Evolutionary conservation across 1,140 invertebrate species (phyloP), one percentile per base, ranked within the genome.

Genomic region (Dinoponera quadriceps): DNA sequence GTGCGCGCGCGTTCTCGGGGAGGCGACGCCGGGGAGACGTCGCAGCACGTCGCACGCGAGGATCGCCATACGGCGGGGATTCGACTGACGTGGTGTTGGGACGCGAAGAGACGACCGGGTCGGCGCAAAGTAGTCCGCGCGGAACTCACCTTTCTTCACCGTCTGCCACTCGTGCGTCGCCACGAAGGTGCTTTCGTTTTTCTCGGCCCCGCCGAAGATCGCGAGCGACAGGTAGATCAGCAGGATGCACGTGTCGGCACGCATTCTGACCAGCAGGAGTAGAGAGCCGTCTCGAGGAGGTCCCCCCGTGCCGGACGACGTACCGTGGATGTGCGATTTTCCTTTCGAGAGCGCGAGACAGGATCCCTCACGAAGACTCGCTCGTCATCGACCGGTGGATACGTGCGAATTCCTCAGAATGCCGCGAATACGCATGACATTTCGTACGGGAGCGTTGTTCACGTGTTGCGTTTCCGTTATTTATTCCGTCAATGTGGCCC

Each of bases 111-210:
- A 44, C 16, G 62, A 49, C 22, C 73, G 22, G 55, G 72, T 89
- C 77, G 27, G 60, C 74, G 77, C 69, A 88, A 88, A 88, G 86
- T 85, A 88, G 83, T 88, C 74, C 87, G n/a, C 83, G 80, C 27
- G 60, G 65, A 69, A 49, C 86, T 90, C 92, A 96, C 96, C 95
- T 93, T 95, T 94, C 89, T 94, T 92, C 14, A 96, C 93, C 63
- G 91, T 92, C 91, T 96, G 95, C 96, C 96, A 96, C 88, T 96
- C 95, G 3, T 94, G 90, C 2, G 95, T 96, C 13, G 96, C 92
- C 18, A 95, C 91, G 88, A 96, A 96, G 38, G 88, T 75, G 16
- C 84, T 91, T n/a, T 91, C 87, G 59, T 93, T 94, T 87, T 91
- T 92, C 57, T 86, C 83, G 54, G 81, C 25, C 2, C 57, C 25